Conservation (phyloP, 2,113 vertebrate species). For the Vidua macroura region DNA sequence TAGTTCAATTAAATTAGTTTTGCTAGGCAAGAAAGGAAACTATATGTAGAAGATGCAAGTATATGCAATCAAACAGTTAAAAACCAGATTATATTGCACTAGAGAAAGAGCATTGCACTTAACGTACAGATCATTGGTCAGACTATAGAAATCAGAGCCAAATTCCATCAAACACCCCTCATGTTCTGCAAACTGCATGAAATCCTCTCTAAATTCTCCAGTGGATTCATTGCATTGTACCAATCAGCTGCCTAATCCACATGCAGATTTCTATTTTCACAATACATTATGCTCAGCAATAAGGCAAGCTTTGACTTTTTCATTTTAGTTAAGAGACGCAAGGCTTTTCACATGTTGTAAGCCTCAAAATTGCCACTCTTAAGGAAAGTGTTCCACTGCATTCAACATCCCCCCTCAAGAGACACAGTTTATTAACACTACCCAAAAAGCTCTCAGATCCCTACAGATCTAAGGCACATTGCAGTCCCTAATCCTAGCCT, state of each 20-base stretch:
- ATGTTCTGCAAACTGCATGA: background rate
- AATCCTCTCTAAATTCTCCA: background rate
- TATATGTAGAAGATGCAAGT: background rate
- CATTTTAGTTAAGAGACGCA: background rate
- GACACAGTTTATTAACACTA: background rate
- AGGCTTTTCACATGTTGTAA: background rate
- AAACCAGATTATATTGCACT: background rate
- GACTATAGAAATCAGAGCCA: background rate
- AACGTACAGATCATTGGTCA: background rate
- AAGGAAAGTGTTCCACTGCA: background rate
- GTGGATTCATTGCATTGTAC: background rate
- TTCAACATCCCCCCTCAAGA: background rate
- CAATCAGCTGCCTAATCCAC: slow-evolving; percentile 9
- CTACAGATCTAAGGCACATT: background rate
- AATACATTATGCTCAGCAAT: background rate
- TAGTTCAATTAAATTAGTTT: background rate
- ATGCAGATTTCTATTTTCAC: background rate
- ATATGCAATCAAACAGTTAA: background rate
- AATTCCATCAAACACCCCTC: background rate
- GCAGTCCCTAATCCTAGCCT: background rate
- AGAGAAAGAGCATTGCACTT: background rate
- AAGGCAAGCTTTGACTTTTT: background rate
- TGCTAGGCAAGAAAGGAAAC: background rate
- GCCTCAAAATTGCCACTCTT: background rate
- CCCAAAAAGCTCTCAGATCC: background rate